phyloP scores from a whole-genome alignment of 2,797 vertebrate genomes.

The Lithobates pipiens region DNA sequence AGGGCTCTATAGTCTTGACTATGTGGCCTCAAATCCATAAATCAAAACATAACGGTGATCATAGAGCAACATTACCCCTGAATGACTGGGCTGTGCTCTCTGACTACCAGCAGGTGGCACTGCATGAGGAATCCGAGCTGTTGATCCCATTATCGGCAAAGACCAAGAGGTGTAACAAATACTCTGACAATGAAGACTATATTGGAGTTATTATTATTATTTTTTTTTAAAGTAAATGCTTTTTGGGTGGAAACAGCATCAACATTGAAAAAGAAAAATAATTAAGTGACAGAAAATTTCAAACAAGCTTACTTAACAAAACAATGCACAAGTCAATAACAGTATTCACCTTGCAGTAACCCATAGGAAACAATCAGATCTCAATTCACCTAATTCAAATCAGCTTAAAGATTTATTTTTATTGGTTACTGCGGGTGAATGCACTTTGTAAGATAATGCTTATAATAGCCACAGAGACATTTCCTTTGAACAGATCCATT shows the following conservation, averaged over 20 bases:
- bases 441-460: background rate
- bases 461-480: background rate
- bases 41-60: background rate
- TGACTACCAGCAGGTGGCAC: background rate
- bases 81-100: background rate
- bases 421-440: background rate
- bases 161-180: too few species aligned
- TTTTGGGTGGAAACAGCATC: too few species aligned
- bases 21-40: background rate
- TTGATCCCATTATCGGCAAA: background rate
- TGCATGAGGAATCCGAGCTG: background rate
- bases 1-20: background rate
- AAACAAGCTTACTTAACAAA: too few species aligned
- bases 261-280: background rate
- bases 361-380: background rate
- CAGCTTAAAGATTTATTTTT: background rate
- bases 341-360: too few species aligned
- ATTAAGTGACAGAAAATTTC: too few species aligned
- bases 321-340: background rate
- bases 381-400: background rate
- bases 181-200: too few species aligned
- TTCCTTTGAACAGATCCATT: conserved; percentile 65
- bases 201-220: background rate
- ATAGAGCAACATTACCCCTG: background rate
- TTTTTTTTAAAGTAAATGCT: background rate